Percentiles rank a stretch among this genome's conserved stretches.
Evolutionary conservation across 2,888 invertebrate species (phyloP).

Genomic region (Nomada lathburiana): DNA sequence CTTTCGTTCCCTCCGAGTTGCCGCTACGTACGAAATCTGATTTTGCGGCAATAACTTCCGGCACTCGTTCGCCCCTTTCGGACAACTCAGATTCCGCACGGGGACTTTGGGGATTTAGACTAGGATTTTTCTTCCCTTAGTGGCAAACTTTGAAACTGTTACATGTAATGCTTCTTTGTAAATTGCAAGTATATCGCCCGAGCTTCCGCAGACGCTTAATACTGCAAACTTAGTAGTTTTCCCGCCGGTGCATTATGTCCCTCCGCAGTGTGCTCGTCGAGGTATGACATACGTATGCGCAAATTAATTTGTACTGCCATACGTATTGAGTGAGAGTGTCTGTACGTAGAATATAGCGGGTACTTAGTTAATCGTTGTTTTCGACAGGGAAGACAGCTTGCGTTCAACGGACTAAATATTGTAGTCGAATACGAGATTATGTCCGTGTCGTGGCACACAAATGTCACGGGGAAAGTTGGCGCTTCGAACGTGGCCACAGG

Average conservation of each 20-base stretch:
- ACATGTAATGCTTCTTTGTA: slow-evolving; percentile 15
- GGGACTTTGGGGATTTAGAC: slow-evolving; percentile 13
- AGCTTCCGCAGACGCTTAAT: background rate
- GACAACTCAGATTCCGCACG: slow-evolving; percentile 1
- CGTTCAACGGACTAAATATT: too few relatives aligned
- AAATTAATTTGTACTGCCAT: too few relatives aligned
- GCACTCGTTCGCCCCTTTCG: slow-evolving; percentile 18
- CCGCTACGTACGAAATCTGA: slow-evolving; percentile 13
- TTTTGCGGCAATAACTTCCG: slow-evolving; percentile 31
- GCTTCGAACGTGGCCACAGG: too few relatives aligned
- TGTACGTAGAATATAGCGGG: background rate
- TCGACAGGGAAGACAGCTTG: too few relatives aligned
- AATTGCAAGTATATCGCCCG: background rate
- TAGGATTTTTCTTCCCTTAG: background rate
- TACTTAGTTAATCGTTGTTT: too few relatives aligned
- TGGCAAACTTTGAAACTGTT: slow-evolving; percentile 14
- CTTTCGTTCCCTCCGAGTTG: background rate
- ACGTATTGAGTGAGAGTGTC: background rate
- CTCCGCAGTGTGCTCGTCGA: background rate
- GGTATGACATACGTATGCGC: background rate
- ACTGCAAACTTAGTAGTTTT: background rate
- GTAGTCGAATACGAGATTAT: too few relatives aligned
- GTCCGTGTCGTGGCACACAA: too few relatives aligned
- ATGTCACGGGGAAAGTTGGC: too few relatives aligned
- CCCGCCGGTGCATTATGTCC: background rate